Percentiles rank a stretch among this genome's conserved stretches.
Evolutionary conservation across 2,888 invertebrate species (phyloP).

Genomic region (Scelioninae gen. 2): DNA sequence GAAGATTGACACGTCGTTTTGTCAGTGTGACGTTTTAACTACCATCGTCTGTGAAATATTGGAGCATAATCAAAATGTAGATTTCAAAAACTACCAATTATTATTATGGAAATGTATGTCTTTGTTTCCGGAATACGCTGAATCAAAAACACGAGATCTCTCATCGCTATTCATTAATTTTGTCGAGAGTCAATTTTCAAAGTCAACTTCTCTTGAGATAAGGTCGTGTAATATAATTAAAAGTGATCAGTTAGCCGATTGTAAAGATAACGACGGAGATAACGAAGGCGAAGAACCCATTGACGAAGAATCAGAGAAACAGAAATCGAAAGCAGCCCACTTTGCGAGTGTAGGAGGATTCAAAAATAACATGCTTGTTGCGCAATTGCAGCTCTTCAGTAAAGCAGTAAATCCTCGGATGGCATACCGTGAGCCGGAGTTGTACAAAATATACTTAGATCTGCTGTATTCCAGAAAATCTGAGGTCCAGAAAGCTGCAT

Average conservation of each 20-base stretch:
- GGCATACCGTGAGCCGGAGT: slow-evolving; percentile 84
- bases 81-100: slow-evolving; percentile 85
- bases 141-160: slow-evolving; percentile 87
- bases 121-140: slow-evolving; percentile 84
- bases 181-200: slow-evolving; percentile 82
- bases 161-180: slow-evolving; percentile 88
- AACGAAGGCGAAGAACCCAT: slow-evolving; percentile 69
- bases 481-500: slow-evolving; percentile 88
- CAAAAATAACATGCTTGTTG: slow-evolving; percentile 77
- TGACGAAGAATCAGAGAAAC: slow-evolving; percentile 37
- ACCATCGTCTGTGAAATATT: slow-evolving; percentile 65
- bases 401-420: slow-evolving; percentile 89
- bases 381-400: slow-evolving; percentile 85
- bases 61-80: slow-evolving; percentile 79
- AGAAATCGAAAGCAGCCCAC: slow-evolving; percentile 69
- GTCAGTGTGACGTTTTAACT: slow-evolving; percentile 65
- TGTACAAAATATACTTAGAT: slow-evolving; percentile 86
- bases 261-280: slow-evolving; percentile 69
- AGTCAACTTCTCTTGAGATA: slow-evolving; percentile 78
- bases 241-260: slow-evolving; percentile 64
- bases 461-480: slow-evolving; percentile 87
- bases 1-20: slow-evolving; percentile 73
- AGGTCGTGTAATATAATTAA: slow-evolving; percentile 78
- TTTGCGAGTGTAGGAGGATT: slow-evolving; percentile 58
- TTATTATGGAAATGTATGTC: slow-evolving; percentile 89